Base-by-base conservation (phyloP, 2,113 vertebrate genomes). In the Rhinolophus sinicus region DNA sequence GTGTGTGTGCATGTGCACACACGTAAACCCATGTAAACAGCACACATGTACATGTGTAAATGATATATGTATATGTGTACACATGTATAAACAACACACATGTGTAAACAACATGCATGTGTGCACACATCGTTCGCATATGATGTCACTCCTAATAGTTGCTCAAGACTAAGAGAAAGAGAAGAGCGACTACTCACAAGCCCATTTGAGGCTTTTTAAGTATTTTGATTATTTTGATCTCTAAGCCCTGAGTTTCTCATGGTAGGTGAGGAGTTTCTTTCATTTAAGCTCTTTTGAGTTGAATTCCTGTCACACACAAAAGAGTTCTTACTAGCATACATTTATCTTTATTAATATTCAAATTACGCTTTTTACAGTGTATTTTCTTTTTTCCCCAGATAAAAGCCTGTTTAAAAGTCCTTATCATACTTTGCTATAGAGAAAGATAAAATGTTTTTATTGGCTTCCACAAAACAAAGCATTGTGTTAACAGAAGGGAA, bases 361-460 rank as follows among this genome's bases (percentile, higher is more conserved):
- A 72, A 56, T 35, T 10, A 1, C 3, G 7, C 28, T 15, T 38
- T 54, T 33, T 58, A 64, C 8, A 77, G n/a, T 30, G 5, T 67
- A 56, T 83, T 72, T 67, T 67, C 52, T 65, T 24, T 67, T 30
- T 26, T 8, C 67, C 9, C 26, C 54, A 65, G 21, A 26, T 83
- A 87, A 64, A 65, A 21, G 13, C 13, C 35, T 26, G 1, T 70
- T 77, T 82, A 22, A 78, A 90, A 64, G 8, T 33, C n/a, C 35
- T 83, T 64, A 73, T 47, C 26, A 13, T 78, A 8, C 22, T 7
- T 75, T 35, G 8, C 4, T 78, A 14, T 69, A n/a, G 30, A 73
- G 67, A 87, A 84, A 54, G 6, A 67, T 44, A 60, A 89, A 70
- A 33, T n/a, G 8, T 24, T 92, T 93, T 93, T 78, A 94, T 88